Evolutionary conservation across 2,113 vertebrate species (phyloP).

Genomic region (Stomatorhinus ivindoensis): DNA sequence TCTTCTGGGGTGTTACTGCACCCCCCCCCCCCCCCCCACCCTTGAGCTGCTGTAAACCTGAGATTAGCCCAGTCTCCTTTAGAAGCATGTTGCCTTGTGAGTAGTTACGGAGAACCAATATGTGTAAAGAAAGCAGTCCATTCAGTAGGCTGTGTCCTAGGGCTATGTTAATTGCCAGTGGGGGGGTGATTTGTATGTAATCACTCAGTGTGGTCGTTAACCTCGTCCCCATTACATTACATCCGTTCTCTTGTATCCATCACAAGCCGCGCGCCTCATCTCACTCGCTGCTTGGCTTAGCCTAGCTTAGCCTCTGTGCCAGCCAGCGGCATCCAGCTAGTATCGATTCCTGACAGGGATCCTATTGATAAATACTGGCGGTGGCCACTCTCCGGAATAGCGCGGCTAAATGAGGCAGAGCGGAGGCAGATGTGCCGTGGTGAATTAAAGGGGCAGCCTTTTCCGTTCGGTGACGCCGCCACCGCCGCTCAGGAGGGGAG

Average conservation of each 20-base stretch:
- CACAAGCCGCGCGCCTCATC: neutral
- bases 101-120: neutral
- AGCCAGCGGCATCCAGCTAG: conserved; percentile 10
- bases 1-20: neutral
- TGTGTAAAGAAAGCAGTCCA: neutral
- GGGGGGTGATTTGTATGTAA: neutral
- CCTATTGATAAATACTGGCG: conserved; percentile 55
- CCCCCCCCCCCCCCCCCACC: too few species aligned
- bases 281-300: neutral
- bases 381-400: conserved; percentile 45
- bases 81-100: neutral
- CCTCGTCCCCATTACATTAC: neutral
- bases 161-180: neutral
- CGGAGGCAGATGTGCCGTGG: conserved; percentile 58
- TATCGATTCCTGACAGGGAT: conserved; percentile 49
- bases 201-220: neutral
- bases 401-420: conserved; percentile 62
- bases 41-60: neutral
- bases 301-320: neutral
- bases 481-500: conserved; percentile 49
- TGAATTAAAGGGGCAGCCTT: conserved; percentile 66
- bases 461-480: conserved; percentile 60
- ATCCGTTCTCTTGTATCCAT: neutral
- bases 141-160: neutral
- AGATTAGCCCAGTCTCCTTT: neutral